Evolutionary conservation across 2,888 invertebrate genomes (phyloP), one percentile per base, ranked within the genome.

Genomic region (Amphipoea lucens): DNA sequence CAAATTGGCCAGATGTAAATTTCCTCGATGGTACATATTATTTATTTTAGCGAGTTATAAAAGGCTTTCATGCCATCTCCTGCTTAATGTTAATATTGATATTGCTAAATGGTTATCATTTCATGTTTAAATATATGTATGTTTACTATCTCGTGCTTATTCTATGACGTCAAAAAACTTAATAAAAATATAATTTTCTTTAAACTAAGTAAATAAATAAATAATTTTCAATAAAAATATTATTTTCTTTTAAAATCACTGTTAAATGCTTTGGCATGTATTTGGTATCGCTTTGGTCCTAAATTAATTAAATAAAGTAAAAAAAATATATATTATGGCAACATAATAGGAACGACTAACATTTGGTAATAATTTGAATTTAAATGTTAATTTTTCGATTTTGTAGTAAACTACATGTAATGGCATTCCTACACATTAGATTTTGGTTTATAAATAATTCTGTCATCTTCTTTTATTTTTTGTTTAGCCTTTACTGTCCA

Each of bases 341-440:
- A 94, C 93, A 87, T 80, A 92, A 87, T 92, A 94, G 92, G 92
- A 94, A 92, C 89, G 20, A 80, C 17, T 76, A 80, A 80, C n/a
- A 84, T 87, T 76, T 83, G 12, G 84, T 79, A n/a, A 77, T 66
- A 74, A 79, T 36, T 74, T 70, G 54, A 51, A 60, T 74, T 66
- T 62, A 74, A 84, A 74, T 74, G 57, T 48, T 72, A 74, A 79
- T 71, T 81, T 77, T 81, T 86, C 84, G 76, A 83, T 78, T 73
- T 76, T n/a, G n/a, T 76, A 11, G 40, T 72, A n/a, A 62, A 68
- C 48, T 73, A 57, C 57, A 9, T 57, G 51, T 14, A 51, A 74
- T 68, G 54, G 29, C 51, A 67, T 70, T 51, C 14, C 60, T 74
- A 74, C 40, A 70, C 2, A 54, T 36, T n/a, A 14, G 14, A 4